Evolutionary conservation across 2,797 vertebrate species (phyloP).

Genomic region (Cynodonichthys magdalenae): DNA sequence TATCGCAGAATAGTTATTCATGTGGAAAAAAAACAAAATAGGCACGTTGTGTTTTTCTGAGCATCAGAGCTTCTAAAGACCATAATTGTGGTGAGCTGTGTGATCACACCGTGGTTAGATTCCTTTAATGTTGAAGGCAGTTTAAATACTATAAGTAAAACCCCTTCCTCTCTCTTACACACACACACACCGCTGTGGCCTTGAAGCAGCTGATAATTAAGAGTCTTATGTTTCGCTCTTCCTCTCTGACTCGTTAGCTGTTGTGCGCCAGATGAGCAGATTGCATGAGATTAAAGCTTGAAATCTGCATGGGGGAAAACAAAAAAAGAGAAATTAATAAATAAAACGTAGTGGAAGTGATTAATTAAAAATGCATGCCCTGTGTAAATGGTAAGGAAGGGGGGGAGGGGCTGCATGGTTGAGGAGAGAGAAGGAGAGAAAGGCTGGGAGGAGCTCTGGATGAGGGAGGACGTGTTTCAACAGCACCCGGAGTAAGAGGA

Average conservation of each 20-base stretch:
- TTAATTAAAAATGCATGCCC: conserved; percentile 73
- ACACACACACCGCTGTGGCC: conserved; percentile 32
- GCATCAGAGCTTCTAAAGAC: conserved; percentile 49
- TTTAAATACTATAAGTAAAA: conserved; percentile 76
- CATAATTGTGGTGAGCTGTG: conserved; percentile 66
- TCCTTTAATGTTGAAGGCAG: conserved; percentile 66
- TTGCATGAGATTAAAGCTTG: conserved; percentile 75
- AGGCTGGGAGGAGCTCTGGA: conserved; percentile 40
- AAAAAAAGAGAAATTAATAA: conserved; percentile 62
- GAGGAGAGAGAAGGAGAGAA: conserved; percentile 7
- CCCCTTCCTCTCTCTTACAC: conserved; percentile 40
- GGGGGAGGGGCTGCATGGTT: conserved; percentile 7
- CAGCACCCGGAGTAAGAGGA: conserved; percentile 67
- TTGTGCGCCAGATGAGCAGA: conserved; percentile 72
- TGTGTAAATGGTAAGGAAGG: conserved; percentile 54
- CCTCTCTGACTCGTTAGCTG: conserved; percentile 40
- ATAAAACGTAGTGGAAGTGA: conserved; percentile 42
- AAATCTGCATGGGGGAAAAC: conserved; percentile 43
- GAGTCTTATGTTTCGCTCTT: conserved; percentile 64
- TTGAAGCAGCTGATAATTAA: conserved; percentile 73
- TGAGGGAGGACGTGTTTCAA: conserved; percentile 74
- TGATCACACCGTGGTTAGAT: conserved; percentile 63
- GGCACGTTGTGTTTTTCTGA: conserved; percentile 29
- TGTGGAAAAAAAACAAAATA: conserved; percentile 32
- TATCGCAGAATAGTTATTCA: conserved; percentile 23